Percentiles rank a stretch among this genome's conserved stretches.
These are phyloP conservation scores for Psammodynastes pulverulentus DNA, from an alignment of 2,113 vertebrate species.

Conservation along the genomic window DNA sequence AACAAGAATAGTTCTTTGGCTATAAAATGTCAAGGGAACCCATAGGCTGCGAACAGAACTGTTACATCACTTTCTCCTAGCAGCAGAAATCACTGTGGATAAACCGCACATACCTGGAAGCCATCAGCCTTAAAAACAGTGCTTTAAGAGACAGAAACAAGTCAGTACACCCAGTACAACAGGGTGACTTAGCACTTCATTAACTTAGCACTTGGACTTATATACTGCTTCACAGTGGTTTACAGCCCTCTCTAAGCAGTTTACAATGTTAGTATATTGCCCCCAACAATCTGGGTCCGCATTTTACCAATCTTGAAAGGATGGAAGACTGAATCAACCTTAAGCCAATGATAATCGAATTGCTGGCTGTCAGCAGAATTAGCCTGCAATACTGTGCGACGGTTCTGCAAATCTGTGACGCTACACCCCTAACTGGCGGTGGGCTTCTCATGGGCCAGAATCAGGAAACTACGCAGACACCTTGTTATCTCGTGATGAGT, in stretches of 20 bases:
- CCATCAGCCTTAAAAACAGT: neutral
- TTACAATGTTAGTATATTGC: neutral
- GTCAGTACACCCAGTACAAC: neutral
- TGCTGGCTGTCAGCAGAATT: neutral
- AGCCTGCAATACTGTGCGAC: neutral
- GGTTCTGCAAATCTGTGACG: too few relatives aligned
- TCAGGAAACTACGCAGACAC: too few relatives aligned
- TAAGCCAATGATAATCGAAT: neutral
- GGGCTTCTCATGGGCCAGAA: too few relatives aligned
- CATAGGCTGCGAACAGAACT: neutral
- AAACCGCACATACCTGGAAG: neutral
- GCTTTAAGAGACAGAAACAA: neutral
- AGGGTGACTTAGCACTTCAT: neutral
- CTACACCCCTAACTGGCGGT: too few relatives aligned
- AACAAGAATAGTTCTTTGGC: neutral
- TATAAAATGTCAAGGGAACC: neutral
- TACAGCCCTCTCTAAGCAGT: neutral
- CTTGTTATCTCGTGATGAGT: too few relatives aligned
- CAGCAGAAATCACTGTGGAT: neutral
- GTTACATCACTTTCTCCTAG: neutral
- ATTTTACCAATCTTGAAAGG: neutral
- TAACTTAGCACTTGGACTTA: neutral
- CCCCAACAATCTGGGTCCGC: neutral
- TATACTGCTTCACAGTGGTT: neutral
- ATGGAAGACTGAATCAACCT: neutral